Base-by-base conservation (phyloP, 2,888 invertebrate species). In the Neoaliturus tenellus region DNA sequence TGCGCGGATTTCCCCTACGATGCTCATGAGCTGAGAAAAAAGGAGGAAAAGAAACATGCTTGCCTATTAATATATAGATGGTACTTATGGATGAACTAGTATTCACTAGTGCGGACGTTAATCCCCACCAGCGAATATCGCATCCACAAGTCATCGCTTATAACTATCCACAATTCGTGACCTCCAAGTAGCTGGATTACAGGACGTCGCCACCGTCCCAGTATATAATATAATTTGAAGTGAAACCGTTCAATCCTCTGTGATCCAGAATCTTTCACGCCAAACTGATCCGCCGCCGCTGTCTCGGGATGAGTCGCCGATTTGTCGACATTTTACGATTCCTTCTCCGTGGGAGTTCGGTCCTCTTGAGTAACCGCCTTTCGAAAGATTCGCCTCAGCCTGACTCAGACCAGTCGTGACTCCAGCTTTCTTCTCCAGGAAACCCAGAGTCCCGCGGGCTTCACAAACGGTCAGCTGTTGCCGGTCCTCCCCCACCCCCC, bases 371-470 rank as follows among this genome's bases (percentile, higher is more conserved):
- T 23, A 51, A 51, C 23, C 20, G 51, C 23, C 23, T 62, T 62
- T 62, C 62, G 62, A 28, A 62, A 62, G 28, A 62, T 62, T 62
- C 55, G 44, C 51, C 51, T 10, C 51, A 20, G 5, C 51, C n/a
- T n/a, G n/a, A n/a, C n/a, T n/a, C n/a, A n/a, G n/a, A n/a, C 51
- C 31, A 14, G 62, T 62, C 62, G 62, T 62, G 62, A 62, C 62
- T 62, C 17, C 62, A 62, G 62, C 62, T 62, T 62, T 62, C 62
- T 62, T 62, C 62, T 62, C 12, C 31, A 62, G 62, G 62, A 62
- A 62, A 25, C 62, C 62, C 62, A 25, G 3, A 62, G 62, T 62
- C 62, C 62, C 62, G 62, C 62, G 62, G 62, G 62, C 62, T 28
- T 62, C 25, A 62, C 62, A 62, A 31, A 25, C 62, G 62, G 62